A percentile compares a stretch with the other conserved stretches of the same genome.
These are phyloP conservation scores for Axis porcinus DNA, from an alignment of 2,113 vertebrate species.

Conservation along the genomic window DNA sequence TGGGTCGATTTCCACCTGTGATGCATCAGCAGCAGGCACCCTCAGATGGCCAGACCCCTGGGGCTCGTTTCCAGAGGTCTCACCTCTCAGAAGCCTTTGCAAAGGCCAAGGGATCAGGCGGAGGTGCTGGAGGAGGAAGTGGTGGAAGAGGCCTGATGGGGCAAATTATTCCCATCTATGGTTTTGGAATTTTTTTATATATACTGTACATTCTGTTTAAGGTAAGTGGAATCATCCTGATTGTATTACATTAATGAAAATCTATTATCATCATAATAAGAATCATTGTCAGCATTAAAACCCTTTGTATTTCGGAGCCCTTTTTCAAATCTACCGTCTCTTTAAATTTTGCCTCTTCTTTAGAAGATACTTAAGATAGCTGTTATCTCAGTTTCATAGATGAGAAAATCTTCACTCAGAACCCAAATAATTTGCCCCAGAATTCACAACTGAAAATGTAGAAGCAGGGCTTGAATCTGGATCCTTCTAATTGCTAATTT, in stretches of 20 bases:
- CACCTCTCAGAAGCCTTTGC: constrained; percentile 85
- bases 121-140: constrained; percentile 66
- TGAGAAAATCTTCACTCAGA: not conserved
- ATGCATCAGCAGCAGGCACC: constrained; percentile 78
- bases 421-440: not conserved
- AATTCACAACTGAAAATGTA: constrained; percentile 29
- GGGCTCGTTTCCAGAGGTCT: constrained; percentile 79
- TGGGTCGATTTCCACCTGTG: constrained; percentile 82
- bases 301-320: not conserved
- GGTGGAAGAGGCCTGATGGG: constrained; percentile 88
- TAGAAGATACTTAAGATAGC: not conserved
- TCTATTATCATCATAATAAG: not conserved
- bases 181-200: constrained; percentile 95
- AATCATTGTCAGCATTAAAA: constrained; percentile 1
- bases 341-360: not conserved
- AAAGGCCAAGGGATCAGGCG: constrained; percentile 81
- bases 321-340: not conserved
- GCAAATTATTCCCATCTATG: constrained; percentile 95
- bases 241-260: not conserved
- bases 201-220: constrained; percentile 96
- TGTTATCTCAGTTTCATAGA: constrained; percentile 21
- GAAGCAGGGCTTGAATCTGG: not conserved
- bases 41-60: constrained; percentile 72
- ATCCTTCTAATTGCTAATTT: not conserved
- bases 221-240: constrained; percentile 80